phyloP scores from a whole-genome alignment of 2,888 invertebrate species.

The Hecatera dysodea region DNA sequence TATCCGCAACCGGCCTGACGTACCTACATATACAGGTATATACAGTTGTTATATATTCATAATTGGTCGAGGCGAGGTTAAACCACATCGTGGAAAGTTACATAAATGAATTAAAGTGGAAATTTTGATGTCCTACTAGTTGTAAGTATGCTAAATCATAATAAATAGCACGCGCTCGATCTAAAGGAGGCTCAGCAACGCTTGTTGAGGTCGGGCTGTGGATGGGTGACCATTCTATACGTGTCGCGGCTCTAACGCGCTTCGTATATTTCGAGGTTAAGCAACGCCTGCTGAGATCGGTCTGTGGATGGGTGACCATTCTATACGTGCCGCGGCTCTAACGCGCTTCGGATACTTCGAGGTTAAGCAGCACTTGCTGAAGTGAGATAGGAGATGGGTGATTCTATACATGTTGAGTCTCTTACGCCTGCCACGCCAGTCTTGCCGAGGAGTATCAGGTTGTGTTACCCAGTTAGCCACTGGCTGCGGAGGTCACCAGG shows the following conservation, averaged over 20 bases:
- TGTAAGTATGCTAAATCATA: neutral
- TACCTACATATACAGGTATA: neutral
- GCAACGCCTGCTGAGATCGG: neutral
- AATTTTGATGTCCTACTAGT: no score
- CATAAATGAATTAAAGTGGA: no score
- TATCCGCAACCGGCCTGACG: slow-evolving; percentile 9
- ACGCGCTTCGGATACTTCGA: neutral
- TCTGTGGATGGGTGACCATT: neutral
- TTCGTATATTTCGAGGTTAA: neutral
- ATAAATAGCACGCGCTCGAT: neutral
- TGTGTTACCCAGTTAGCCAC: no score
- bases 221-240: neutral
- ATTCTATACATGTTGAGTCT: no score
- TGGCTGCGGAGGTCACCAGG: no score
- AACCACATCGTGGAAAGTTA: neutral
- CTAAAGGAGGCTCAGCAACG: no score
- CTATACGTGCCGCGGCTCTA: no score
- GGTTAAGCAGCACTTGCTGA: neutral
- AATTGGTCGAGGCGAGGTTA: neutral
- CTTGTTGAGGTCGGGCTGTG: neutral
- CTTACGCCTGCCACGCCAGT: no score
- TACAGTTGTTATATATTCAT: neutral
- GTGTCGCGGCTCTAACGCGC: no score
- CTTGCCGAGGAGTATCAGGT: no score
- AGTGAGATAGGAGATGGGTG: neutral